Conservation (phyloP, 2,797 vertebrate species). For the Toxotes lorentzi region DNA sequence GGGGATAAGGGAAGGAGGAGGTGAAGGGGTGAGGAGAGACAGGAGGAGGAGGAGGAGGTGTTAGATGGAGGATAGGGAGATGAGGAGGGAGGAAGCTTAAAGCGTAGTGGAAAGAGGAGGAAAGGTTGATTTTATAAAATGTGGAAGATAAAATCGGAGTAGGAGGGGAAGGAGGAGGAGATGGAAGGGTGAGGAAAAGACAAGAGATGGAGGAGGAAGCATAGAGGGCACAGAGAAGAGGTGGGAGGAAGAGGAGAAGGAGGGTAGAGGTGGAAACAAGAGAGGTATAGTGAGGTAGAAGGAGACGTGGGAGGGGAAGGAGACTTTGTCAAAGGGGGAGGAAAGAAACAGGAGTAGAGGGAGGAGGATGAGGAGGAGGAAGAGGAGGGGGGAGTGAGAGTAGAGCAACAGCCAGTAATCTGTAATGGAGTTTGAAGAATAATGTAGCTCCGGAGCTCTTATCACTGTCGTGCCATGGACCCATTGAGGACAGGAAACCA, state of each 20-base stretch:
- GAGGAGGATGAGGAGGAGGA: not conserved
- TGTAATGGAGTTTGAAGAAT: constrained; percentile 58
- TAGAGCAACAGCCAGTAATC: constrained; percentile 34
- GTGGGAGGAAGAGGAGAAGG: not conserved
- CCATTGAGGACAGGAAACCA: constrained; percentile 69
- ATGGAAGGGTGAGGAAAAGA: not conserved
- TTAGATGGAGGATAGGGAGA: not conserved
- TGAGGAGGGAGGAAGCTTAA: not conserved
- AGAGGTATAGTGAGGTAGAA: not conserved
- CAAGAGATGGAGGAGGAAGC: too few species aligned
- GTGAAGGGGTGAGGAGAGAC: too few species aligned
- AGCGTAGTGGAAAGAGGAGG: too few species aligned
- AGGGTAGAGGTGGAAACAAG: too few species aligned
- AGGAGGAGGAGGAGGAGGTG: not conserved
- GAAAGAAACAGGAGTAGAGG: not conserved
- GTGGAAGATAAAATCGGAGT: too few species aligned
- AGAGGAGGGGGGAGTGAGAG: not conserved
- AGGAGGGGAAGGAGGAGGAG: not conserved
- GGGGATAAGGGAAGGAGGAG: not conserved
- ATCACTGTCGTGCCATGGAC: constrained; percentile 69
- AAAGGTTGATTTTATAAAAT: too few species aligned
- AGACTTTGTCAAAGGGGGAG: not conserved
- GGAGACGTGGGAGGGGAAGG: not conserved
- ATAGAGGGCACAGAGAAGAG: not conserved
- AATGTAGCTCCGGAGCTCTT: constrained; percentile 63